phyloP scores from a whole-genome alignment of 2,888 invertebrate genomes.

The Papilio elwesi region DNA sequence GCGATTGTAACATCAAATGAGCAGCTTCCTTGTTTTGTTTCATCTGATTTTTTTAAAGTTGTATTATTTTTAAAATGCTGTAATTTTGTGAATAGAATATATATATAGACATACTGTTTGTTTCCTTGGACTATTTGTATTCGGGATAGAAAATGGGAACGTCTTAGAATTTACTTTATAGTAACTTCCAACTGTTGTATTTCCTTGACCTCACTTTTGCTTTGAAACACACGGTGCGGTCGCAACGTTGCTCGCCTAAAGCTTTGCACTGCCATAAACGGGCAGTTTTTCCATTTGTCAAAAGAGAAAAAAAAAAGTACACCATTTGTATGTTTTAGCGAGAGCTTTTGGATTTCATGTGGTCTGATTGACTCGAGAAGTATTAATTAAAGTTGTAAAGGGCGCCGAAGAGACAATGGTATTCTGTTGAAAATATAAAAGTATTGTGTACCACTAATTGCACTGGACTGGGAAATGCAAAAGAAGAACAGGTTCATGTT shows the following conservation, averaged over 20 bases:
- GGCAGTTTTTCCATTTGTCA: constrained; percentile 32
- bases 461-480: not conserved
- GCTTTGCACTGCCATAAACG: constrained; percentile 29
- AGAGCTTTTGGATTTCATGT: constrained; percentile 16
- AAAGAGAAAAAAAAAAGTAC: constrained; percentile 15
- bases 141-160: constrained; percentile 5
- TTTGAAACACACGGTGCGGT: constrained; percentile 24
- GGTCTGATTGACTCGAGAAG: constrained; percentile 18
- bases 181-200: constrained; percentile 27
- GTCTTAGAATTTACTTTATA: constrained; percentile 21
- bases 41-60: no score
- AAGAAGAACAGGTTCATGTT: not conserved
- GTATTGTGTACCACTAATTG: constrained; percentile 16
- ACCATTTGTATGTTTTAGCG: constrained; percentile 27
- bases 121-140: constrained; percentile 4
- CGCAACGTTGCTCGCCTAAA: constrained; percentile 25
- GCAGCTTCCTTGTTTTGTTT: no score
- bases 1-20: no score
- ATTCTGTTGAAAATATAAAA: constrained; percentile 20
- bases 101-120: no score
- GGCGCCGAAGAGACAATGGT: constrained; percentile 6
- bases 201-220: constrained; percentile 32
- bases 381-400: constrained; percentile 13
- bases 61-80: no score
- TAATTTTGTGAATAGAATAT: no score